Evolutionary conservation across 2,797 vertebrate species (phyloP).

Genomic region (Morelia viridis): DNA sequence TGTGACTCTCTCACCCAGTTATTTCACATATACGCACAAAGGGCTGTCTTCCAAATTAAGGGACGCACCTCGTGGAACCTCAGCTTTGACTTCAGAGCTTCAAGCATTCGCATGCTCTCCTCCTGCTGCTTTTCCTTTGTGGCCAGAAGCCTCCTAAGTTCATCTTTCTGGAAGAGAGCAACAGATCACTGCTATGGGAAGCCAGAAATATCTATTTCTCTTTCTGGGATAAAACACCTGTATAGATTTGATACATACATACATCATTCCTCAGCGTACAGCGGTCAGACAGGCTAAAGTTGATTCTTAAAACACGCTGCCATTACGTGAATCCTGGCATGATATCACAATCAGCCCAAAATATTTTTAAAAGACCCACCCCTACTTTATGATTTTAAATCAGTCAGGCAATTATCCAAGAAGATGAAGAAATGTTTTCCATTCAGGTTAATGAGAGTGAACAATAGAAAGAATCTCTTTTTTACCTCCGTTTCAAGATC

Average conservation of each 20-base stretch:
- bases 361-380: background rate
- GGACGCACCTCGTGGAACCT: slow-evolving; percentile 83
- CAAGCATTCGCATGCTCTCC: slow-evolving; percentile 82
- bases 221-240: background rate
- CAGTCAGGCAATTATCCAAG: background rate
- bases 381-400: background rate
- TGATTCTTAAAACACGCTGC: background rate
- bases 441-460: background rate
- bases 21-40: background rate
- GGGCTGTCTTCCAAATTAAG: background rate
- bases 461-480: background rate
- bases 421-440: background rate
- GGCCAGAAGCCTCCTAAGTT: slow-evolving; percentile 81
- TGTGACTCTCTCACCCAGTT: background rate
- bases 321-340: background rate
- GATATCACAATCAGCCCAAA: background rate
- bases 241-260: background rate
- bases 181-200: background rate
- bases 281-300: background rate
- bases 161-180: slow-evolving; percentile 81
- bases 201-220: background rate
- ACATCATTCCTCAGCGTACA: no score
- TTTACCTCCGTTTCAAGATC: slow-evolving; percentile 79
- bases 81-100: slow-evolving; percentile 89
- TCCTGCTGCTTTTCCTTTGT: slow-evolving; percentile 86